These are phyloP conservation scores for Archilochus colubris DNA, from an alignment of 2,113 vertebrate genomes.

Conservation along the genomic window DNA sequence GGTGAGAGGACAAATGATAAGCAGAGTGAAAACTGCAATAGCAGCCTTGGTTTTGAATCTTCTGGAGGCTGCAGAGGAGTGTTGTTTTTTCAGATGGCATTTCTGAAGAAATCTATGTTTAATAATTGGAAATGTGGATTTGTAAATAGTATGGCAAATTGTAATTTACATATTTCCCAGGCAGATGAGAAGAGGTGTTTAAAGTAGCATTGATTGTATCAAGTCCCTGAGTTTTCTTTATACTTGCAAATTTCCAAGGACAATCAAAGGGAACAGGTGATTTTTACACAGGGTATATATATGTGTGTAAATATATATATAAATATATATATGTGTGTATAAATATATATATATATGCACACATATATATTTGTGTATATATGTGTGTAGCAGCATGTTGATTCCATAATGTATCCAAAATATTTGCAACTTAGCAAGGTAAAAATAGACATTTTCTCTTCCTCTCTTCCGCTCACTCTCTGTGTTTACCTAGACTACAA, in stretches of 20 bases:
- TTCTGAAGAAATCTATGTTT: background rate
- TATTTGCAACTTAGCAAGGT: background rate
- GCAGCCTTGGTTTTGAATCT: background rate
- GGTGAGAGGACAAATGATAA: conserved; percentile 34
- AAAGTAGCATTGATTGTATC: background rate
- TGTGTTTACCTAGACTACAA: background rate
- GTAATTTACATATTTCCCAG: background rate
- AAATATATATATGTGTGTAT: background rate
- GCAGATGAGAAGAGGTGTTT: background rate
- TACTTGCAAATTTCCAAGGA: background rate
- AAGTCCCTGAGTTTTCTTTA: background rate
- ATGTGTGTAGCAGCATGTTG: background rate
- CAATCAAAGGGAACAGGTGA: background rate
- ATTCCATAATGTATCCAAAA: background rate
- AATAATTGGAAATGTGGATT: background rate
- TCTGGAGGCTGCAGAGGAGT: background rate
- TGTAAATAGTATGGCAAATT: background rate
- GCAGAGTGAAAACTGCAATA: background rate
- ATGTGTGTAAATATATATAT: no score
- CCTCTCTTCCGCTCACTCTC: background rate
- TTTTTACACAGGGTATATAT: background rate
- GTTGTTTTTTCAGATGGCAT: background rate
- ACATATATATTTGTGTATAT: background rate
- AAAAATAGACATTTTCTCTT: background rate
- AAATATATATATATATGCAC: no score